These are phyloP conservation scores for Bombus ignitus DNA, from an alignment of 1,140 invertebrate genomes.

Conservation along the genomic window DNA sequence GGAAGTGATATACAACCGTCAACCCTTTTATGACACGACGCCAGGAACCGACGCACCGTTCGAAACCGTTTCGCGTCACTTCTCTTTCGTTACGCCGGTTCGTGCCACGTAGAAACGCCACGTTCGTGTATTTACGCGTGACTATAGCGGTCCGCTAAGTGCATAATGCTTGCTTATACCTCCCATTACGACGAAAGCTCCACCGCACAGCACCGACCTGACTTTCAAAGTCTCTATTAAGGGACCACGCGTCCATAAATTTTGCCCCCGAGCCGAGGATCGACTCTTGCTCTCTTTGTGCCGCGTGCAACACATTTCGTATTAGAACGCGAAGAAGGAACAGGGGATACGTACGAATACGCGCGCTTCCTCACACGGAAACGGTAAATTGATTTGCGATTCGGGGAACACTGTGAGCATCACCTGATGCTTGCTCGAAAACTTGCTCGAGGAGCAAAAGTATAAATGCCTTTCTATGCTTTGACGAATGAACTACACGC, in stretches of 20 bases:
- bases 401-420: background rate
- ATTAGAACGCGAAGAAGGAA: background rate
- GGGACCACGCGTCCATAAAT: slow-evolving; percentile 41
- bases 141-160: slow-evolving; percentile 13
- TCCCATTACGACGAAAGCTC: slow-evolving; percentile 20
- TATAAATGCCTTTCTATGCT: background rate
- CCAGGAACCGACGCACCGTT: background rate
- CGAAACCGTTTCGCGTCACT: slow-evolving; percentile 33
- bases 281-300: slow-evolving; percentile 4
- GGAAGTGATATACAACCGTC: slow-evolving; percentile 69
- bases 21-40: slow-evolving; percentile 68
- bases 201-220: background rate
- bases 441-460: background rate
- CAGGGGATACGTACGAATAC: background rate
- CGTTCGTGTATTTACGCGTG: slow-evolving; percentile 33
- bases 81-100: slow-evolving; percentile 30
- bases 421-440: background rate
- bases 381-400: background rate
- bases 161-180: slow-evolving; percentile 24
- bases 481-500: background rate
- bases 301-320: background rate
- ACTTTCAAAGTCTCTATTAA: slow-evolving; percentile 57
- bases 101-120: slow-evolving; percentile 10
- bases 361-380: background rate
- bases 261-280: slow-evolving; percentile 2